Evolutionary conservation across 1,140 invertebrate genomes (phyloP), one percentile per base, ranked within the genome.

Genomic region (Drosophila tropicalis): DNA sequence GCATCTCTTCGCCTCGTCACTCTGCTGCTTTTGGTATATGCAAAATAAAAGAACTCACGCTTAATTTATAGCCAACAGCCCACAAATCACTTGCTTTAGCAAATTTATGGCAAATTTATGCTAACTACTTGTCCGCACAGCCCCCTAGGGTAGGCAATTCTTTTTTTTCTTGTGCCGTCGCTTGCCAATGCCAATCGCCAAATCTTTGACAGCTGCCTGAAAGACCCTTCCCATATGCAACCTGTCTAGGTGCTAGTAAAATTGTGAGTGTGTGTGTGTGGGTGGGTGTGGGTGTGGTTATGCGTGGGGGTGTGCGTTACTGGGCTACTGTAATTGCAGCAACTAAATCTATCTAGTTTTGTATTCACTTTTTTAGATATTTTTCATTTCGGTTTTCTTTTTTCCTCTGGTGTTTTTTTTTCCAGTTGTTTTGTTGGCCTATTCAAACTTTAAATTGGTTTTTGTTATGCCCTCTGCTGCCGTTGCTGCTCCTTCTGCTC

Each of bases 101-200:
- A 90, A 90, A 90, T 90, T 90, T 90, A 90, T 90, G 74, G 86
- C 82, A 82, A 90, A 87, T 90, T 90, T 90, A 90, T 90, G 86
- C 86, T 90, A 90, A 90, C 86, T 90, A 87, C 80, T 71, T 84
- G 84, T 89, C 81, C 67, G 57, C 62, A 19, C 12, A 57, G 15
- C 62, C n/a, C 62, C 56, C 34, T 51, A 63, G 76, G 74, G 81
- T 78, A 57, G 64, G 54, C 65, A 47, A 58, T 15, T 36, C 17
- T 63, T 66, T 68, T 61, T 58, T 19, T 29, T 29, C 29, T 29
- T 29, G 5, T 29, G 29, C 39, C 64, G 39, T 25, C 47, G 34
- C 6, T 72, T 56, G 15, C 47, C 54, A 55, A 25, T 34, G 62
- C 76, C 73, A 89, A 87, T 87, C 84, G 72, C 19, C 36, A 19